A percentile compares a stretch with the other conserved stretches of the same genome.
These are phyloP conservation scores for Hoplodrina blanda DNA, from an alignment of 2,888 invertebrate species.

Conservation along the genomic window DNA sequence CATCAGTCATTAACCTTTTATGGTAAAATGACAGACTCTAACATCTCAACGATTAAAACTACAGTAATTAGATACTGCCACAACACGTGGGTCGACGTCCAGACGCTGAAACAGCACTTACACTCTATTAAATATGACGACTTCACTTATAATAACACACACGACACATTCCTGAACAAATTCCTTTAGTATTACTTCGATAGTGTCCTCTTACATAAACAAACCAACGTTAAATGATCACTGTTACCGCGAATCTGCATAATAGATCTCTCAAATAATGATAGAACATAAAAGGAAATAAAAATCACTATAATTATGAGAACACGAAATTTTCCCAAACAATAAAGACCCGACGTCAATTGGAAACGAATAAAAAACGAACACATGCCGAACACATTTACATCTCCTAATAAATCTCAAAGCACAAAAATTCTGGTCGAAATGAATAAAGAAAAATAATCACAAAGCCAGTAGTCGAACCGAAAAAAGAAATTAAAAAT, in stretches of 20 bases:
- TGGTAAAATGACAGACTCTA: conserved; percentile 33
- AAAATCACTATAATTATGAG: conserved; percentile 69
- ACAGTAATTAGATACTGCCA: conserved; percentile 57
- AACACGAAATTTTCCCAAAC: conserved; percentile 70
- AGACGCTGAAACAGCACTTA: conserved; percentile 80
- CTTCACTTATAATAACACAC: conserved; percentile 78
- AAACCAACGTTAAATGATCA: conserved; percentile 54
- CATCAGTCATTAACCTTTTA: conserved; percentile 58
- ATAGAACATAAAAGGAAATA: conserved; percentile 61
- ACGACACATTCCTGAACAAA: conserved; percentile 78
- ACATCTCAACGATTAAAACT: conserved; percentile 39
- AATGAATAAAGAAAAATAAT: conserved; percentile 81
- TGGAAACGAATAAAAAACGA: conserved; percentile 73
- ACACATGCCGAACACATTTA: conserved; percentile 80
- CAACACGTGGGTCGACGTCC: conserved; percentile 66
- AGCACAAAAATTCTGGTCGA: conserved; percentile 78
- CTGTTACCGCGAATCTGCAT: conserved; percentile 58
- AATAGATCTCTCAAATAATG: conserved; percentile 56
- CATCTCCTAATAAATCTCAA: conserved; percentile 85
- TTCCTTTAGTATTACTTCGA: conserved; percentile 70
- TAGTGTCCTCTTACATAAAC: conserved; percentile 77
- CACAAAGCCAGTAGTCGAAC: conserved; percentile 84
- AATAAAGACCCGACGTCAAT: conserved; percentile 71
- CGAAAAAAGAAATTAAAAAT: conserved; percentile 89
- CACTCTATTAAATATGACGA: conserved; percentile 69